Evolutionary conservation across 2,888 invertebrate genomes (phyloP), one percentile per base, ranked within the genome.

Genomic region (Phragmatobia fuliginosa): DNA sequence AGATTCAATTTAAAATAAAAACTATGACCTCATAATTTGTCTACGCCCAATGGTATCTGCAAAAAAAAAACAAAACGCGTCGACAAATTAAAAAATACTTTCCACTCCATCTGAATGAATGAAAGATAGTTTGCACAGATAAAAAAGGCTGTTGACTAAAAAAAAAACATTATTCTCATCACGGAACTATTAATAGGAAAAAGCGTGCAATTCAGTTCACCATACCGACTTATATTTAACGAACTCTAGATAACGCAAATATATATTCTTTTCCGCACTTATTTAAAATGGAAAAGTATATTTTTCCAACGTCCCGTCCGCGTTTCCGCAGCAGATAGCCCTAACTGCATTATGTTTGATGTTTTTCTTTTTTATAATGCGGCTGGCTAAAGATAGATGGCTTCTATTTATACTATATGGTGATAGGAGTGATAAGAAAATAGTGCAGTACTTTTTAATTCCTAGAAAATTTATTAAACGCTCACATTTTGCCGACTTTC

Each of bases 271-370:
- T 91, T 90, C 86, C 84, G 83, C 83, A 77, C 77, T 83, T 93
- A 93, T 93, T 94, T 94, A 90, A 94, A 94, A 94, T 93, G 92
- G 93, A 92, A 93, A 93, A 94, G 93, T 92, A 91, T 94, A 91
- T 94, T 94, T 93, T 93, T 91, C 91, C 91, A 87, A 86, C 89
- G 88, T 86, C 89, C 87, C 85, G 85, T 80, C 85, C 77, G 76
- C 87, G 87, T 82, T 86, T 85, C 84, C 82, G 79, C 72, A 67
- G 76, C 79, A 83, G 83, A 83, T 83, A 83, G 80, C 84, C 78
- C 81, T 78, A 75, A 81, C 81, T 78, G 78, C 84, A 82, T 85
- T 84, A 83, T 83, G 85, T 82, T 82, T 82, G 82, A 82, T 79
- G 82, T 76, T 83, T 80, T 82, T 83, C 83, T 83, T 82, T 82